phyloP scores from a whole-genome alignment of 2,888 invertebrate genomes.

The Agelastica alni region DNA sequence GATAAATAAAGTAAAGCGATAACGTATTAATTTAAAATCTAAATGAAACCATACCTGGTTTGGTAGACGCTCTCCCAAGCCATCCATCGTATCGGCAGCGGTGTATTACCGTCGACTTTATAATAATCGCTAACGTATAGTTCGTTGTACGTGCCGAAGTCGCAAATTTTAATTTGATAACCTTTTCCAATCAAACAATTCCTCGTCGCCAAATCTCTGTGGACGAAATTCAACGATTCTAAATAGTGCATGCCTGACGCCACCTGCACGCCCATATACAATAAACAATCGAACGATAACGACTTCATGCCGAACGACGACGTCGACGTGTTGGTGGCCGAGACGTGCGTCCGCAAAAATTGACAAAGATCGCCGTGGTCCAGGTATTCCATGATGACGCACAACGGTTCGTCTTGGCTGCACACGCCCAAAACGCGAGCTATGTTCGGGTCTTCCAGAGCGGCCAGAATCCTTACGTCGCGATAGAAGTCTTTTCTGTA shows the following conservation, averaged over 20 bases:
- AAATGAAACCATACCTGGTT: conserved; percentile 32
- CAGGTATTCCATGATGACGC: conserved; percentile 83
- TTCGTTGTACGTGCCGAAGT: conserved; percentile 85
- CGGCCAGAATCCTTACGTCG: conserved; percentile 83
- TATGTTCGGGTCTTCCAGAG: conserved; percentile 78
- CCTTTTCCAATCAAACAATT: conserved; percentile 85
- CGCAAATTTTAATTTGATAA: conserved; percentile 81
- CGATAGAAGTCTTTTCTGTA: conserved; percentile 81
- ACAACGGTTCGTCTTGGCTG: conserved; percentile 73
- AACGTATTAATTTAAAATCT: too few species aligned
- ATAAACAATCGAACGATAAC: conserved; percentile 72
- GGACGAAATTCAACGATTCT: conserved; percentile 86
- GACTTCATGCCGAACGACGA: conserved; percentile 65
- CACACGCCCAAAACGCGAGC: conserved; percentile 78
- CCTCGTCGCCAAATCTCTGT: conserved; percentile 85
- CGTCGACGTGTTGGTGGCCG: conserved; percentile 65
- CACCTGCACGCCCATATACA: conserved; percentile 83
- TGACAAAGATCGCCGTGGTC: conserved; percentile 83
- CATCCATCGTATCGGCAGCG: conserved; percentile 68
- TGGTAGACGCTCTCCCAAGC: conserved; percentile 37
- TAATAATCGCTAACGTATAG: conserved; percentile 81
- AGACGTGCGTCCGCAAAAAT: conserved; percentile 72
- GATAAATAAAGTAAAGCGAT: too few species aligned
- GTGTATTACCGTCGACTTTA: conserved; percentile 75
- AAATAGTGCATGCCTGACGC: conserved; percentile 90